phyloP scores from a whole-genome alignment of 2,797 vertebrate species.

The Spizella passerina region DNA sequence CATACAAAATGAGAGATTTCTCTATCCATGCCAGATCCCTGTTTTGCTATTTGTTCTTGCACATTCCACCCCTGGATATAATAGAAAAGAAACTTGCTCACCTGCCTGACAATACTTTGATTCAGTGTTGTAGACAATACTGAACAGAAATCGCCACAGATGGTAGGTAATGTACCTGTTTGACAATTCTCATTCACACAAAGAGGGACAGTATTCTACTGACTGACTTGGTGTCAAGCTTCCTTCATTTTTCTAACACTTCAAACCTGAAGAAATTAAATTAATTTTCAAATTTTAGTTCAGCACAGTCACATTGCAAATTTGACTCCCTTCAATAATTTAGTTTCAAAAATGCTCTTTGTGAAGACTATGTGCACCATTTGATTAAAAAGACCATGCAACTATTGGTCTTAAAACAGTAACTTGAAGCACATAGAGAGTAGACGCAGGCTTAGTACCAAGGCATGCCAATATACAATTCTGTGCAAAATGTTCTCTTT shows the following conservation, averaged over 20 bases:
- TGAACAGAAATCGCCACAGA: background rate
- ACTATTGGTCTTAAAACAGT: background rate
- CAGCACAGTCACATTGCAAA: background rate
- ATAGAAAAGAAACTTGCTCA: background rate
- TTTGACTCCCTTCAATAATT: background rate
- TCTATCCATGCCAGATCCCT: background rate
- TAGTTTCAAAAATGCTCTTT: background rate
- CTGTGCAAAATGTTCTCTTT: conserved; percentile 35
- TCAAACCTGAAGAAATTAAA: background rate
- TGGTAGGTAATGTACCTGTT: background rate
- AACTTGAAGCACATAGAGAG: background rate
- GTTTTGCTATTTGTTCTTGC: background rate
- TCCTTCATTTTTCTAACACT: background rate
- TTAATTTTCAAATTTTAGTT: background rate
- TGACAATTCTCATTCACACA: background rate
- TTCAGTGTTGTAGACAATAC: background rate
- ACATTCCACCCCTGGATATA: background rate
- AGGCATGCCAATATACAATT: background rate
- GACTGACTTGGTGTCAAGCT: background rate
- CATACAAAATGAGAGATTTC: background rate
- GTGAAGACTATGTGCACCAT: background rate
- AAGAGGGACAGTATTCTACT: background rate
- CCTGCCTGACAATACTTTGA: background rate
- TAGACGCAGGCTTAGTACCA: background rate
- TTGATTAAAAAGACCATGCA: background rate